Evolutionary conservation across 1,140 invertebrate genomes (phyloP), one percentile per base, ranked within the genome.

Genomic region (Chironomus striatipennis): DNA sequence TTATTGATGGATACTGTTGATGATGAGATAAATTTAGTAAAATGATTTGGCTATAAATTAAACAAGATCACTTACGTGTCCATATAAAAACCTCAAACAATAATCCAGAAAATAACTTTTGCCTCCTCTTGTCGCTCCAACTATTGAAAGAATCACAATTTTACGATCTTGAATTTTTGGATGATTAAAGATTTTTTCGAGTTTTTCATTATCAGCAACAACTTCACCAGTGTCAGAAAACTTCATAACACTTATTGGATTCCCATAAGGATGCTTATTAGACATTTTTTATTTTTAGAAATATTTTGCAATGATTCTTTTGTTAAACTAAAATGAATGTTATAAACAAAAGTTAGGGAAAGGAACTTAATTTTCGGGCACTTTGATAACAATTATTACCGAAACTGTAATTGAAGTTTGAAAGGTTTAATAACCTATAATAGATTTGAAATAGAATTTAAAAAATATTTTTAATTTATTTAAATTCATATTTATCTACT

Each of bases 111-210:
- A 24, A 20, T 15, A 72, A 5, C 17, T 20, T 72, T 72, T 72
- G 77, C 97, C 97, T 85, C 98, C 98, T 10, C 97, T 86, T 83
- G 98, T 98, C 57, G 95, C 95, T 75, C 96, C 97, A 72, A 91
- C 91, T 47, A 98, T 95, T 12, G 95, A 97, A 0, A 98, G 89
- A 73, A 98, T 91, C 34, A 94, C 93, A 8, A 95, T 91, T 78
- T 87, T 87, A 75, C 89, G 82, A 76, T 85, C 84, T 24, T 79
- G 77, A 73, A 84, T 75, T 78, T 84, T 82, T 43, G 89, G 17
- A 72, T 72, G 17, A 20, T 3, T 9, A 9, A 72, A 20, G 9
- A 72, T 17, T 72, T 9, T 9, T 10, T 72, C 21, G 2, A 72
- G 17, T 2, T 72, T 17, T 15, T 20, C 20, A 9, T 6, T 24